Base-by-base conservation (phyloP, 2,797 vertebrate genomes). In the Enteromius trimaculatus region DNA sequence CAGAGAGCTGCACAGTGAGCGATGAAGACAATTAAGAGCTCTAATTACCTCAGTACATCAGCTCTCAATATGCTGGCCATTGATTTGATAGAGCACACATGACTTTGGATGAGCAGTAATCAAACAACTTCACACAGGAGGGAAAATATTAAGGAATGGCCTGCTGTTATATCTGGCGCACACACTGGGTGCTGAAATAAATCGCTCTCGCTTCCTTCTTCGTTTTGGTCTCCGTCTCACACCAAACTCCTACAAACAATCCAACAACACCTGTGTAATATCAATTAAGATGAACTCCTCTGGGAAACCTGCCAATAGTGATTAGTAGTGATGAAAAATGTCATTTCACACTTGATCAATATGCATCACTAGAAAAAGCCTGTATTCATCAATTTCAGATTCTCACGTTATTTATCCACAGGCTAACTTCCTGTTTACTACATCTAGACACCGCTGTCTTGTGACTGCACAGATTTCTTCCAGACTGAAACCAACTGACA, bases 1-100 rank as follows among this genome's bases (percentile, higher is more conserved):
- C 84, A 82, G 82, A 74, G 80, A 88, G 72, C 80, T 79, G 64
- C 66, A 77, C 83, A 82, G 77, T 86, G 86, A 90, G 84, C 74
- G 87, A 89, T 90, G 89, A 90, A 92, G 92, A 90, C 91, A 90
- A 92, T 93, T 92, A 93, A 89, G 90, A 88, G 92, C 90, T 92
- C 91, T 95, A 94, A 95, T 95, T 93, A 93, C 90, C 89, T 88
- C 90, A 89, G 91, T 92, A 88, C 90, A 92, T 90, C 88, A 92
- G 88, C 86, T 88, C 86, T 92, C 94, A 90, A 91, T 92, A 90
- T 78, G 86, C 87, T 91, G 88, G 84, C 87, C 62, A 86, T 88
- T 91, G 93, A 93, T 94, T 92, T 94, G 93, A 89, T 87, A 90
- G 90, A 88, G 82, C 49, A 82, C 75, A 55, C 85, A 78, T 21